phyloP scores from a whole-genome alignment of 2,888 invertebrate genomes.

The Acronicta psi region DNA sequence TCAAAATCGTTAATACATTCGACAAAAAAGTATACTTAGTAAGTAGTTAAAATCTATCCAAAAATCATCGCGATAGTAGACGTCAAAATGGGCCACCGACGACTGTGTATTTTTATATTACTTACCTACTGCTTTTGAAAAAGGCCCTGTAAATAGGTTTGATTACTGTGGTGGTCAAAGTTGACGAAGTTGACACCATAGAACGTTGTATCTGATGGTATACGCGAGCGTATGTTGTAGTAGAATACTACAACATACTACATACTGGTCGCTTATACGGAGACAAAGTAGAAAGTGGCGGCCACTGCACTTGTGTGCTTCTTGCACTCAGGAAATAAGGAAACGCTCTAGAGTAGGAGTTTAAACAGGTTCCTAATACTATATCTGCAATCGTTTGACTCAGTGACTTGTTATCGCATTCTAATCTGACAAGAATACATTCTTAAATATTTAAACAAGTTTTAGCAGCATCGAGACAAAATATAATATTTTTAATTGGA shows the following conservation, averaged over 20 bases:
- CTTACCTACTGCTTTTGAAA: not conserved
- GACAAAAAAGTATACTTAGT: too few relatives aligned
- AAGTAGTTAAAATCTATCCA: too few relatives aligned
- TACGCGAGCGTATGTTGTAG: slow-evolving; percentile 2
- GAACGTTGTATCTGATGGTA: not conserved
- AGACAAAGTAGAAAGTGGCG: slow-evolving; percentile 58
- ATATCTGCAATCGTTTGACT: slow-evolving; percentile 9
- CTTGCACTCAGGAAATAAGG: slow-evolving; percentile 53
- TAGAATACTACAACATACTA: slow-evolving; percentile 12
- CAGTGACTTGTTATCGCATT: not conserved
- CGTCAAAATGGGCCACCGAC: too few relatives aligned
- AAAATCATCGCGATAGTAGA: too few relatives aligned
- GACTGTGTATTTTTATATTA: too few relatives aligned
- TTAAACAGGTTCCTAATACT: slow-evolving; percentile 48
- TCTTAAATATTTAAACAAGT: too few relatives aligned
- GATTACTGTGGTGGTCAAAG: too few relatives aligned
- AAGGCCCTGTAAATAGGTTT: not conserved
- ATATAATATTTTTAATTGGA: too few relatives aligned
- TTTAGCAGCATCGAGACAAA: too few relatives aligned
- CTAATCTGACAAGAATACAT: not conserved
- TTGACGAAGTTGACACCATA: too few relatives aligned
- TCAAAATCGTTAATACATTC: too few relatives aligned
- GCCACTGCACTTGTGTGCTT: slow-evolving; percentile 53
- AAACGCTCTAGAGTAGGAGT: slow-evolving; percentile 34
- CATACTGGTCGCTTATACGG: slow-evolving; percentile 37